These are phyloP conservation scores for Fragum fragum DNA, from an alignment of 2,888 invertebrate species.

Conservation along the genomic window DNA sequence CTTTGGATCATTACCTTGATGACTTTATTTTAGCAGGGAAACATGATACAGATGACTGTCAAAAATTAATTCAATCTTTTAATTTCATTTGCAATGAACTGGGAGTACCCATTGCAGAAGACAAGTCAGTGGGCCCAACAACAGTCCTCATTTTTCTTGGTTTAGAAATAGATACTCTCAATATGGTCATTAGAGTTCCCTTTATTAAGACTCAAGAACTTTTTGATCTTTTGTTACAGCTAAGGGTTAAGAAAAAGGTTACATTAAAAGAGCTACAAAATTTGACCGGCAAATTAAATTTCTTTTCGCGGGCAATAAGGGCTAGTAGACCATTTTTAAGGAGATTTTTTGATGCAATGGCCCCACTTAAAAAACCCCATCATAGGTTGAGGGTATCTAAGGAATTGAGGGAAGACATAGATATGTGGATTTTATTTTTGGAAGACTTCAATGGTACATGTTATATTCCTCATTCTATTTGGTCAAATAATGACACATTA, in stretches of 20 bases:
- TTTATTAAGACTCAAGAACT: conserved; percentile 30
- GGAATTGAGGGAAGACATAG: conserved; percentile 27
- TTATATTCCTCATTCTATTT: too few relatives aligned
- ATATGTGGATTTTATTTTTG: too few relatives aligned
- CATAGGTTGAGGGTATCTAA: conserved; percentile 30
- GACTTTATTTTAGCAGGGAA: conserved; percentile 36
- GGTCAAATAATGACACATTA: conserved; percentile 6
- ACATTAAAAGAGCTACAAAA: conserved; percentile 46
- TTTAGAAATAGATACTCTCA: conserved; percentile 43
- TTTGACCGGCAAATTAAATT: conserved; percentile 37
- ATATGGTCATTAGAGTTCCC: conserved; percentile 43
- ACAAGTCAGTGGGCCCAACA: conserved; percentile 27
- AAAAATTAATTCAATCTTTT: conserved; percentile 38
- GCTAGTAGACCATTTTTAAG: conserved; percentile 42
- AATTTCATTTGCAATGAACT: conserved; percentile 14
- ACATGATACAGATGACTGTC: not conserved
- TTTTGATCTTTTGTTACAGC: not conserved
- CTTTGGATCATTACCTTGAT: conserved; percentile 39
- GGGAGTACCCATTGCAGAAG: not conserved
- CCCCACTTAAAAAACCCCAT: conserved; percentile 16
- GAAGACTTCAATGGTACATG: too few relatives aligned
- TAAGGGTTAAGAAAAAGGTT: conserved; percentile 26
- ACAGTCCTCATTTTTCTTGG: conserved; percentile 39
- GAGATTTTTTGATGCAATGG: conserved; percentile 32
- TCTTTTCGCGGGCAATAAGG: conserved; percentile 38